Evolutionary conservation across 2,113 vertebrate species (phyloP).

Genomic region (Irena cyanogastra): DNA sequence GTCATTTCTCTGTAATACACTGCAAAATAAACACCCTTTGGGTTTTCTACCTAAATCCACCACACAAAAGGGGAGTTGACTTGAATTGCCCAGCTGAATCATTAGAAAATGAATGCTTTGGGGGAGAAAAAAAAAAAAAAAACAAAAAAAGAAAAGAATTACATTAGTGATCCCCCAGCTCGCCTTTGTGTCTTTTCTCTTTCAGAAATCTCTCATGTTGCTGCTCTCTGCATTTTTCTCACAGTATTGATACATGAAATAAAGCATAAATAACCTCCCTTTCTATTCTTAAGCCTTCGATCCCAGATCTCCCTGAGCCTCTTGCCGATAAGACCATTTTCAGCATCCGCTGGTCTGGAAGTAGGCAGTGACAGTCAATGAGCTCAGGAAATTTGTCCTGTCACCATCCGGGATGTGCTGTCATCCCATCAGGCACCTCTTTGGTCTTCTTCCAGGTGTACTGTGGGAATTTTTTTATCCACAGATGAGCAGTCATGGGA

Average conservation of each 20-base stretch:
- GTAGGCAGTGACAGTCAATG: not conserved
- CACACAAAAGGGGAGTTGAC: conserved; percentile 22
- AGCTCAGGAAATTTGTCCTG: not conserved
- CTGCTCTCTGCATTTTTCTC: conserved; percentile 43
- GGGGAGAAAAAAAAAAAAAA: not conserved
- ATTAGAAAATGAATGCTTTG: conserved; percentile 41
- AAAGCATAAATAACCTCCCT: conserved; percentile 46
- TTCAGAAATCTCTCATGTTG: conserved; percentile 40
- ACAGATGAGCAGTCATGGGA: not conserved
- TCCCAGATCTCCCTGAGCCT: not conserved
- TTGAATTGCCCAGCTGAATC: conserved; percentile 48
- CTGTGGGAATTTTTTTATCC: not conserved
- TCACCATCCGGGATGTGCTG: not conserved
- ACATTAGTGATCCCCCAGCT: not conserved
- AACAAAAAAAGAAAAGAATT: not conserved
- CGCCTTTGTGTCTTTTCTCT: conserved; percentile 34
- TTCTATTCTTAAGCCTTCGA: conserved; percentile 51
- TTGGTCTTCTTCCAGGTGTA: not conserved
- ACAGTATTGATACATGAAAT: conserved; percentile 41
- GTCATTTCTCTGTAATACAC: not conserved
- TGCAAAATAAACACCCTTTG: conserved; percentile 53
- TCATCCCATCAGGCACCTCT: not conserved
- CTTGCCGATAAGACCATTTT: not conserved
- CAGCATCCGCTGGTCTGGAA: not conserved
- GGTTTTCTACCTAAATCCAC: conserved; percentile 42